Evolutionary conservation across 2,888 invertebrate species (phyloP).

Genomic region (Nysson spinosus): DNA sequence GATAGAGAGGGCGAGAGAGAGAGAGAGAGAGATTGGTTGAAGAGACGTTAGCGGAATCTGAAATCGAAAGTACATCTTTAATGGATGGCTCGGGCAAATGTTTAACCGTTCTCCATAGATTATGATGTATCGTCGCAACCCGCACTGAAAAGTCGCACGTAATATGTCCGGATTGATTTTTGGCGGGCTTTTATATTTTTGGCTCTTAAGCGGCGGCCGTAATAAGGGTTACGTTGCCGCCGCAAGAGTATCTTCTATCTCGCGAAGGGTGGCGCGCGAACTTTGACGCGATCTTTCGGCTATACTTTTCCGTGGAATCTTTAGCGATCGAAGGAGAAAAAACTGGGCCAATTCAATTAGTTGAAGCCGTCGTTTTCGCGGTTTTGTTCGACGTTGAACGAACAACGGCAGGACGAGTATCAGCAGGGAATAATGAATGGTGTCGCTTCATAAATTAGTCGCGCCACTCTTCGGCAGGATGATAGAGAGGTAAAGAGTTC

Average conservation of each 20-base stretch:
- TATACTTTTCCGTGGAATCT: too few species aligned
- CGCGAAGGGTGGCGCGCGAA: constrained; percentile 56
- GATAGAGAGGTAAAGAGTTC: constrained; percentile 54
- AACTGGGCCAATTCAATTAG: too few species aligned
- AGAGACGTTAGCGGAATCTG: constrained; percentile 68
- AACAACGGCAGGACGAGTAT: too few species aligned
- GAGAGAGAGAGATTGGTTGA: constrained; percentile 44
- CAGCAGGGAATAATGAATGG: too few species aligned
- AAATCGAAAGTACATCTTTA: constrained; percentile 68
- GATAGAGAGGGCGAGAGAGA: too few species aligned
- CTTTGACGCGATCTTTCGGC: constrained; percentile 22
- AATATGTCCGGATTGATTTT: constrained; percentile 64
- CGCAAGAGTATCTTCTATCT: constrained; percentile 54
- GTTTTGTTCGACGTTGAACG: neutral
- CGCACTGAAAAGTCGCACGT: constrained; percentile 67
- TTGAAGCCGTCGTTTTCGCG: too few species aligned
- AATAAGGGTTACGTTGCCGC: constrained; percentile 48
- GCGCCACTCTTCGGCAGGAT: constrained; percentile 52
- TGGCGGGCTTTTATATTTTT: constrained; percentile 78
- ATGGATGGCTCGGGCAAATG: constrained; percentile 24
- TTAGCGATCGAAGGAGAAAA: too few species aligned
- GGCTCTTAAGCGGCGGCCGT: constrained; percentile 68
- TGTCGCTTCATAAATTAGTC: constrained; percentile 41
- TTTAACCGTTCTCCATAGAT: constrained; percentile 22
- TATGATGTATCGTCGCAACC: constrained; percentile 61